These are phyloP conservation scores for Chorisops tibialis DNA, from an alignment of 2,888 invertebrate species.

Conservation along the genomic window DNA sequence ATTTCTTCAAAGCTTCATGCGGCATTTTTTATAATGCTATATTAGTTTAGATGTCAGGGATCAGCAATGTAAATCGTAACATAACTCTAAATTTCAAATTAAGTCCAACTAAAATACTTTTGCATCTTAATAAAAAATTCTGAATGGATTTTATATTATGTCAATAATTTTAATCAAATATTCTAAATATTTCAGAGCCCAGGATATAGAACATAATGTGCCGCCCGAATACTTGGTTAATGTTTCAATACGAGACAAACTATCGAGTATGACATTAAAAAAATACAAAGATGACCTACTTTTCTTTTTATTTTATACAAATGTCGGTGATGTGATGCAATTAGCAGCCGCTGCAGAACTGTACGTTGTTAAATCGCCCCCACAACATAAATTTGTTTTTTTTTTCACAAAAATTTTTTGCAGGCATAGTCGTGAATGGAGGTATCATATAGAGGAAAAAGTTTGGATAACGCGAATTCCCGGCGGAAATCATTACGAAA, in stretches of 20 bases:
- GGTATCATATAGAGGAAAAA: constrained; percentile 98
- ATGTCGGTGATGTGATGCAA: constrained; percentile 97
- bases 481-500: constrained; percentile 90
- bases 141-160: too few species aligned
- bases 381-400: constrained; percentile 21
- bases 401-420: constrained; percentile 27
- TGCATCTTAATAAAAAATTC: too few species aligned
- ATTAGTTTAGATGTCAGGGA: too few species aligned
- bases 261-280: constrained; percentile 92
- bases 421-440: constrained; percentile 98
- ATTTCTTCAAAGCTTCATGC: too few species aligned
- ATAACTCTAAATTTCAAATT: too few species aligned
- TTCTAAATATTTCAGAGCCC: constrained; percentile 64
- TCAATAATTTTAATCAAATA: too few species aligned
- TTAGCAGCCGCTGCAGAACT: constrained; percentile 95
- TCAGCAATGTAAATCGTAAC: too few species aligned
- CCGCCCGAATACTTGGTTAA: constrained; percentile 99
- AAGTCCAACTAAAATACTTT: too few species aligned
- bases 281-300: constrained; percentile 98
- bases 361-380: constrained; percentile 60
- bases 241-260: constrained; percentile 89
- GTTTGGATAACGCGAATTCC: constrained; percentile 99
- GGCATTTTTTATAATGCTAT: too few species aligned
- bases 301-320: constrained; percentile 99
- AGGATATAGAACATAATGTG: constrained; percentile 98